Base-by-base conservation (phyloP, 2,888 invertebrate genomes). In the Aleiodes leptofemur region DNA sequence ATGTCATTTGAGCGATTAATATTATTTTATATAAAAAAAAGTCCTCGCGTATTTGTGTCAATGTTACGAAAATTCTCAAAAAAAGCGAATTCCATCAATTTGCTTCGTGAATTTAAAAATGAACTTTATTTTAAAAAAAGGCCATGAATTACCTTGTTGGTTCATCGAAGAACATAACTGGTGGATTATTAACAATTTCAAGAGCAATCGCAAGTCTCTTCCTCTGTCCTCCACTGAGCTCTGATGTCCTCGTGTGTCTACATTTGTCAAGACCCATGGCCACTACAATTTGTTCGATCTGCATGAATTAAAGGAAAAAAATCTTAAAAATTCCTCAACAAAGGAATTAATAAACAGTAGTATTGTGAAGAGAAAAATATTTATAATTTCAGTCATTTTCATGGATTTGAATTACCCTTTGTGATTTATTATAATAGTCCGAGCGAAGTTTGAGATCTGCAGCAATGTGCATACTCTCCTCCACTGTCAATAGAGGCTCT, bases 81-180 rank as follows among this genome's bases (percentile, higher is more conserved):
- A 23, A 23, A 23, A 23, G 23, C 23, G 23, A 23, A 23, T 23
- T 23, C 23, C 23, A 23, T 16, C 14, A 3, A 13, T 3, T 3
- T 7, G 1, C 14, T 16, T 14, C 4, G 7, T 11, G 55, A 55
- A 55, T 55, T 55, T 55, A 11, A 8, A 14, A 16, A 8, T 5
- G 14, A 55, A 55, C 14, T 14, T 14, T n/a, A n/a, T 55, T 8
- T 55, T 8, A 3, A n/a, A 14, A 55, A 16, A 11, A 55, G 2
- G 6, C 0, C 13, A 31, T 31, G 29, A 5, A 72, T 76, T 91
- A 97, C 97, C 96, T 97, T 48, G 97, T 98, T 31, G 98, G 98
- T 90, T 98, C 98, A 88, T 98, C 98, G 81, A 98, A 93, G 88
- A 98, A 96, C 93, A 98, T 95, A 68, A 98, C 93, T 0, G 96